Evolutionary conservation across 2,888 invertebrate genomes (phyloP), one percentile per base, ranked within the genome.

Genomic region (Ethmia dodecea): DNA sequence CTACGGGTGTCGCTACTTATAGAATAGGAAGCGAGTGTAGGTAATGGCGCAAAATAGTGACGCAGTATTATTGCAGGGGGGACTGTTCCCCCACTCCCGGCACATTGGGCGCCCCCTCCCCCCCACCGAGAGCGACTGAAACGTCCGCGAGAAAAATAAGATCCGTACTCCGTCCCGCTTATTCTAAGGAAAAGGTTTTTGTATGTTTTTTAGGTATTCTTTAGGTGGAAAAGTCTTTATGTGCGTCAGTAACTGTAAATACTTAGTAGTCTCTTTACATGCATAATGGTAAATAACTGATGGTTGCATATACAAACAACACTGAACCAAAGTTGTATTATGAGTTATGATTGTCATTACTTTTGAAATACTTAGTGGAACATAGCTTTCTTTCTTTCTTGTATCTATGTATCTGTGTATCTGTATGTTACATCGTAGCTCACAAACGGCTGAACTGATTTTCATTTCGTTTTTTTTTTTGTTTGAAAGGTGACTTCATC

Each of bases 21-120:
- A 83, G 83, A 83, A 84, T 81, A 79, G 80, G 83, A 83, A 84
- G 84, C 81, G 75, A 86, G 86, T 86, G 84, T 86, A 84, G 84
- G 86, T 86, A 86, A 86, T 86, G 86, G 86, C 84, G 86, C 86
- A 87, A 87, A 87, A 87, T 87, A 87, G 86, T 86, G 87, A 86
- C 86, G 87, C 87, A 86, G 86, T 87, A 87, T 87, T 86, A 86
- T 86, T 86, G 84, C 86, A 84, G 75, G 73, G 77, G 78, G 81
- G 59, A 70, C 69, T 70, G 67, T 59, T 42, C 49, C 63, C 58
- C 71, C 65, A 57, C 59, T 52, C 60, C 52, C 47, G 33, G 45
- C 43, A 31, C 55, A 8, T 13, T 20, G 34, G 30, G 30, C 13
- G 13, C 60, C 55, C 54, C 54, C 38, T 52, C 55, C 54, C 53